These are phyloP conservation scores for Podabrus alpinus DNA, from an alignment of 2,888 invertebrate genomes.

Conservation along the genomic window DNA sequence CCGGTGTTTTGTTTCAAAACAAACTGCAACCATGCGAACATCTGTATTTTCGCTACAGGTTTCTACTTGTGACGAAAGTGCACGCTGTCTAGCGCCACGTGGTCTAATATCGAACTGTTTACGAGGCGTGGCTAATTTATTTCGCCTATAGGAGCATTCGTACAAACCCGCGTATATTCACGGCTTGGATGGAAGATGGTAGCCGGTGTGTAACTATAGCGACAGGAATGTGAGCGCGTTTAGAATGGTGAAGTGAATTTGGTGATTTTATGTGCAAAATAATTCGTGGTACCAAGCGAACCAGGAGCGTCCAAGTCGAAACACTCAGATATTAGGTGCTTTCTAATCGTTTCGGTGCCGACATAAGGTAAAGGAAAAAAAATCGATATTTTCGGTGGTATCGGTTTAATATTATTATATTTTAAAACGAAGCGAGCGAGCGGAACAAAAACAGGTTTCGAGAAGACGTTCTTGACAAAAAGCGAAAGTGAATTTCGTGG, in stretches of 20 bases:
- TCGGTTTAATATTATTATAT: not conserved
- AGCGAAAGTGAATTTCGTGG: not conserved
- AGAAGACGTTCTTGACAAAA: not conserved
- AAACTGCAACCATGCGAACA: constrained; percentile 5
- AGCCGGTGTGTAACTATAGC: constrained; percentile 4
- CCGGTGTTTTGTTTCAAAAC: not conserved
- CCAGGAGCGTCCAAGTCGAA: not conserved
- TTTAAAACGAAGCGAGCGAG: not conserved
- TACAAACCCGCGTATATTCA: constrained; percentile 33
- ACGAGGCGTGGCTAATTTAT: constrained; percentile 35
- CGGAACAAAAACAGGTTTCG: not conserved
- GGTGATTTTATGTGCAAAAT: not conserved
- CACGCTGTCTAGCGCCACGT: constrained; percentile 19
- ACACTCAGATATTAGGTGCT: not conserved
- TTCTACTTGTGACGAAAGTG: constrained; percentile 5
- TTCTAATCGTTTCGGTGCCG: not conserved
- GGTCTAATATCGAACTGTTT: constrained; percentile 22
- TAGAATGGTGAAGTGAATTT: constrained; percentile 2
- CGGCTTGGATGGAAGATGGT: constrained; percentile 11
- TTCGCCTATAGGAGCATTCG: constrained; percentile 23
- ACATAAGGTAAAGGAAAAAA: not conserved
- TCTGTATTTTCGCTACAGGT: not conserved
- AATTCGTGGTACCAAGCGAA: not conserved
- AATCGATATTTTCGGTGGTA: not conserved
- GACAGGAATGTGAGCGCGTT: constrained; percentile 15